These are phyloP conservation scores for Glossosoma conforme DNA, from an alignment of 1,140 invertebrate genomes.

Conservation along the genomic window DNA sequence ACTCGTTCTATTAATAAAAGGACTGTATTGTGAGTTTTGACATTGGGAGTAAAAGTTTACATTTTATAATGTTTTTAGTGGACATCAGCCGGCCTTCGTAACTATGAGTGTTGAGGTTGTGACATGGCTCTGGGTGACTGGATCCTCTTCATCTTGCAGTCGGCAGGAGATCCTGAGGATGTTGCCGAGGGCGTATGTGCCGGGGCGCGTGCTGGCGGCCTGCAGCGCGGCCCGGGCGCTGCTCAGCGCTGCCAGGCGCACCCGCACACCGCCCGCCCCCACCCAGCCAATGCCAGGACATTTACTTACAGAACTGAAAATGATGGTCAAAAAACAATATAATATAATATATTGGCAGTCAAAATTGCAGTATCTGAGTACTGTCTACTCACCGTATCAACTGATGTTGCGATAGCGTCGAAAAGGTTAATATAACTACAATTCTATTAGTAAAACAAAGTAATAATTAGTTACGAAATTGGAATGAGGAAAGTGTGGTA, in stretches of 20 bases:
- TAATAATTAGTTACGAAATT: too few species aligned
- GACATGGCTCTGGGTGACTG: slow-evolving; percentile 35
- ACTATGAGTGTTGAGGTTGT: slow-evolving; percentile 42
- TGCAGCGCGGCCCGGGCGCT: slow-evolving; percentile 37
- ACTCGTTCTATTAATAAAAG: too few species aligned
- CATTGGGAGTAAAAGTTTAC: too few species aligned
- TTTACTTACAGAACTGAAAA: slow-evolving; percentile 20
- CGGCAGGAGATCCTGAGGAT: slow-evolving; percentile 28
- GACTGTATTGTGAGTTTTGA: too few species aligned
- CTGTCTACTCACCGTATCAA: too few species aligned
- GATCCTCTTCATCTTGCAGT: slow-evolving; percentile 3
- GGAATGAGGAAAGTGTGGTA: too few species aligned
- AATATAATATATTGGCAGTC: too few species aligned
- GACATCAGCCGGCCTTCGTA: slow-evolving; percentile 31
- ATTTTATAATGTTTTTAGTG: not conserved
- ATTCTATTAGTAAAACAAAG: too few species aligned
- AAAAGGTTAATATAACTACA: too few species aligned
- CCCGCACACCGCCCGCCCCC: slow-evolving; percentile 36
- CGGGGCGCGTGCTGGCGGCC: slow-evolving; percentile 41
- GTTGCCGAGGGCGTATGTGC: slow-evolving; percentile 42
- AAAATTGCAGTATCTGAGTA: too few species aligned
- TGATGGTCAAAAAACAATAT: slow-evolving; percentile 5
- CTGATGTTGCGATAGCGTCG: too few species aligned
- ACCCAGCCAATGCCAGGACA: slow-evolving; percentile 33
- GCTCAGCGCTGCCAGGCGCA: slow-evolving; percentile 37